Evolutionary conservation across 2,113 vertebrate genomes (phyloP).

Genomic region (Dromiciops gliroides): DNA sequence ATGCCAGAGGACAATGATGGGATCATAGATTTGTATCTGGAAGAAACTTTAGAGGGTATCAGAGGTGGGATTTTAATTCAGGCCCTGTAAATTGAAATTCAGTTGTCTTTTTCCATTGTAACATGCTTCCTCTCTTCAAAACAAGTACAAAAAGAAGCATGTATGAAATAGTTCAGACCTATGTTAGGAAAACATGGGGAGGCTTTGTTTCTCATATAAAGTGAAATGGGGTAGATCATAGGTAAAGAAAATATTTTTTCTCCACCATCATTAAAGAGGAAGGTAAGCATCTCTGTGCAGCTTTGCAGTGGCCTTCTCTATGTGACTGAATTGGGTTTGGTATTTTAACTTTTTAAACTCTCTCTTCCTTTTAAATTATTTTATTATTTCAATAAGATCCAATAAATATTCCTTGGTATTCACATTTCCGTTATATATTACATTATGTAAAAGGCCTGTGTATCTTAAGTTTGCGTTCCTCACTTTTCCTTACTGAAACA

Average conservation of each 20-base stretch:
- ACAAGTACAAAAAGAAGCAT: not conserved
- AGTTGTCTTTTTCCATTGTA: not conserved
- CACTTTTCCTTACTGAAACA: conserved; percentile 34
- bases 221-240: not conserved
- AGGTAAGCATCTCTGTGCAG: not conserved
- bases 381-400: not conserved
- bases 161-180: not conserved
- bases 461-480: not conserved
- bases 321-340: not conserved
- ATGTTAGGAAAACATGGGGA: not conserved
- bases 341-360: not conserved
- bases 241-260: not conserved
- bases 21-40: not conserved
- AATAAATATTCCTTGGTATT: not conserved
- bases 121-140: not conserved
- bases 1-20: not conserved
- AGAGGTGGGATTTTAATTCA: not conserved
- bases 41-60: not conserved
- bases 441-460: conserved; percentile 15
- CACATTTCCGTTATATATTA: not conserved
- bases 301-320: not conserved
- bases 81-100: not conserved
- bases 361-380: not conserved
- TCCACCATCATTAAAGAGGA: not conserved
- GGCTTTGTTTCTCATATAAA: not conserved